phyloP scores from a whole-genome alignment of 2,888 invertebrate species.

The Cantharis flavilabris region DNA sequence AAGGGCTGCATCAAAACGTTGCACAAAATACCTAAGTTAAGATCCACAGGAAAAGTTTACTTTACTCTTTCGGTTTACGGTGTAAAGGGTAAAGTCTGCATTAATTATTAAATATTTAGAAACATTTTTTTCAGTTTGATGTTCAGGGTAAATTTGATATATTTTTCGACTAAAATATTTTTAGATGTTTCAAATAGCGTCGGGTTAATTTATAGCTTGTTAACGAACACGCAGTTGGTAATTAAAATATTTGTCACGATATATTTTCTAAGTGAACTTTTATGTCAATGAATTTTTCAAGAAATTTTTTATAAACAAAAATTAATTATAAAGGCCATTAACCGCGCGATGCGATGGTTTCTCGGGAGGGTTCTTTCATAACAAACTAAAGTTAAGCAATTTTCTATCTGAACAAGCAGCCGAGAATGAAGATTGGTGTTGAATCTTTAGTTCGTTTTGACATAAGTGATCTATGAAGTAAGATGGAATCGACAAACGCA shows the following conservation, averaged over 20 bases:
- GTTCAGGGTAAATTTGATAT: not conserved
- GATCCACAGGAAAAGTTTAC: no score
- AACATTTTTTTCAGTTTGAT: no score
- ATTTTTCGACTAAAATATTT: not conserved
- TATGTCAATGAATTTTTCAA: not conserved
- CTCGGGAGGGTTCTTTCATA: conserved; percentile 33
- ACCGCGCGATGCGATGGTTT: conserved; percentile 18
- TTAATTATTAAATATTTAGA: no score
- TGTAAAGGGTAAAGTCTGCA: no score
- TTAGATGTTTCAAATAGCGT: conserved; percentile 7
- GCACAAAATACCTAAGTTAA: not conserved
- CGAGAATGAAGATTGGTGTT: conserved; percentile 28
- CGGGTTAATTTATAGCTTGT: conserved; percentile 22
- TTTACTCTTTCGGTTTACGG: no score
- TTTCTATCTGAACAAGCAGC: conserved; percentile 40
- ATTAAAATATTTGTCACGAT: conserved; percentile 20
- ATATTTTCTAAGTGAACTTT: conserved; percentile 18
- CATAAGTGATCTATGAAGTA: conserved; percentile 29
- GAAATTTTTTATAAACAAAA: not conserved
- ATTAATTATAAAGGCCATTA: conserved; percentile 23
- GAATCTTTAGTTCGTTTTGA: conserved; percentile 26
- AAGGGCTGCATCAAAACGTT: not conserved
- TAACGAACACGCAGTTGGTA: conserved; percentile 22
- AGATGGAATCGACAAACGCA: conserved; percentile 21
- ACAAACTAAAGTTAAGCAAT: conserved; percentile 45